A percentile compares a stretch with the other conserved stretches of the same genome.
phyloP scores from a whole-genome alignment of 2,888 invertebrate genomes.

The Lamellibrachia columna region DNA sequence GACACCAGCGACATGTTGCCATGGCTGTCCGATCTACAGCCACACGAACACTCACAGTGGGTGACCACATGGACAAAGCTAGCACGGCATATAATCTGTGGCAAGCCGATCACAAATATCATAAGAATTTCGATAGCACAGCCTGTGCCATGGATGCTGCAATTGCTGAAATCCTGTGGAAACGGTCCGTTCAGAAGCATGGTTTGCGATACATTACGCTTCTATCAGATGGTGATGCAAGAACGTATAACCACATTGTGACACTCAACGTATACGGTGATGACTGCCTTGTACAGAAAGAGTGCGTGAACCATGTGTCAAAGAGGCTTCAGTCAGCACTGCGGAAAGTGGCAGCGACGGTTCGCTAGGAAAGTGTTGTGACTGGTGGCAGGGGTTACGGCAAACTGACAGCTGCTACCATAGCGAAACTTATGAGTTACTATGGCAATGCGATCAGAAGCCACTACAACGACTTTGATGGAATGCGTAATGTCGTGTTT shows the following conservation, averaged over 20 bases:
- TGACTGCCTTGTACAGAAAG: background rate
- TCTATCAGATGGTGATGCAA: background rate
- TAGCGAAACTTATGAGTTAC: background rate
- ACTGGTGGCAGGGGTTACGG: background rate
- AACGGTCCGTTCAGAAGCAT: background rate
- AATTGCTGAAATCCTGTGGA: background rate
- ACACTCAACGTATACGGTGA: background rate
- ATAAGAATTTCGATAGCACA: background rate
- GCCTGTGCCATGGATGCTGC: background rate
- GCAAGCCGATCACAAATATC: background rate
- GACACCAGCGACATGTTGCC: background rate
- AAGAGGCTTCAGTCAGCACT: background rate
- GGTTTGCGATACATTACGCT: background rate
- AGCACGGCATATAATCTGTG: background rate
- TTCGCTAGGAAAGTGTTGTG: background rate
- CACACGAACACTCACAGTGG: background rate
- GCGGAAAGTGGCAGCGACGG: background rate
- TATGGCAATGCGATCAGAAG: background rate
- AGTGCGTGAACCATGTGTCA: background rate
- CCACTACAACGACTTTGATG: background rate
- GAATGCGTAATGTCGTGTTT: background rate
- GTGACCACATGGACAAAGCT: background rate
- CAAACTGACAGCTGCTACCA: conserved; percentile 7
- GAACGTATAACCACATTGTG: background rate
- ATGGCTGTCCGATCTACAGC: background rate